Base-by-base conservation (phyloP, 2,797 vertebrate genomes). In the Chrysolophus pictus region DNA sequence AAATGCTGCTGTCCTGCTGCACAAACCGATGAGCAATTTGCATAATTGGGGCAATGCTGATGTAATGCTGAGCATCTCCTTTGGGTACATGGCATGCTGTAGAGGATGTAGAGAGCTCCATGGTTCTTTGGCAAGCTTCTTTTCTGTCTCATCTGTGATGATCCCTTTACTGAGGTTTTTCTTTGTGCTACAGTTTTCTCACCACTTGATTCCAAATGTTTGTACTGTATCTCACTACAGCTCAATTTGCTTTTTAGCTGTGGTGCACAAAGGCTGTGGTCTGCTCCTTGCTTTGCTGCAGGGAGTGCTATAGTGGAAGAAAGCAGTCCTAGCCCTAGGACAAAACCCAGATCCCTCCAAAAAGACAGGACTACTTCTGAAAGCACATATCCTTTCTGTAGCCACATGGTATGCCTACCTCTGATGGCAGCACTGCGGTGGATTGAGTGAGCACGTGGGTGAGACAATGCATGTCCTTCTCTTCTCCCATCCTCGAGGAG, bases 11-110 rank as follows among this genome's bases (percentile, higher is more conserved):
- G 67, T 31, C 77, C 47, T 65, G 47, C 33, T 44, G 62, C 74
- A 63, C 58, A 81, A 77, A 67, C 58, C 53, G 62, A 39, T 11
- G 47, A 73, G 71, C 47, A 77, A 77, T 89, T 78, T 93, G 53
- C 85, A 81, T 91, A 93, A 94, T 58, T 81, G 77, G 74, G 77
- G 51, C 88, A 69, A 23, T 17, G 75, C 69, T 84, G 78, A 69
- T 42, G 65, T 67, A 35, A 89, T 8, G 37, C 31, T 26, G 39
- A 62, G 18, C 33, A 35, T 81, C 69, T 72, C 67, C 67, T 65
- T 18, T 39, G 81, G 55, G 65, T 39, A 35, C 10, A 7, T 0
- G 28, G 37, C 14, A 62, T 15, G 65, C 62, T 74, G 47, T 33
- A 16, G 83, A 74, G 62, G 41, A 78, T 91, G 28, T 41, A 62